Evolutionary conservation across 2,797 vertebrate genomes (phyloP), one percentile per base, ranked within the genome.

Genomic region (Sebastes ruberrimus): DNA sequence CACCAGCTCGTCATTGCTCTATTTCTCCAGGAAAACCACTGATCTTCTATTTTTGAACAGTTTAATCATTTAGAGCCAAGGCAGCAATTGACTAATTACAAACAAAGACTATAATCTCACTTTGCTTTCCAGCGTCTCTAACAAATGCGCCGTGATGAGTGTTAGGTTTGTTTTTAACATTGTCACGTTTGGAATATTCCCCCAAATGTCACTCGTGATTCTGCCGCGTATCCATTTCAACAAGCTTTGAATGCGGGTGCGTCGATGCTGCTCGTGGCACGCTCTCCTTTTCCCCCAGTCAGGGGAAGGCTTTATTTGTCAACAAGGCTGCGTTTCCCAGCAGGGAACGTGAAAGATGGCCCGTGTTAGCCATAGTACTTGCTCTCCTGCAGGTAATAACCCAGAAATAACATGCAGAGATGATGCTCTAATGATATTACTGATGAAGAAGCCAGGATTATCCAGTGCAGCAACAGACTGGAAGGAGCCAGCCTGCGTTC

Each of bases 351-450:
- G 91, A 95, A 90, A 83, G 87, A 95, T 93, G 86, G 86, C 79
- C 87, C 46, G 27, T 82, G 89, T 94, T 90, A 91, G 91, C 81
- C 78, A 33, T 83, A 83, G 85, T 68, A 85, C 77, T 91, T 60
- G 75, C 88, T 90, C 85, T 89, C 89, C 86, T 86, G 90, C 92
- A 92, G 93, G 91, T 94, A 95, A 95, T 95, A 95, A 94, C 92
- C 93, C 93, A 93, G 93, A 95, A 94, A 94, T 94, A 94, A 93
- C 92, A 91, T 81, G 82, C 88, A 83, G 84, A 89, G 90, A 94
- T 90, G 93, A 94, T 87, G 88, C 89, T 81, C 86, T 94, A 94
- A 95, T 95, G 93, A 93, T 93, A 94, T 94, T 94, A 93, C 88
- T 93, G 95, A 94, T 93, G 90, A 94, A 94, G 91, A 92, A 89